Evolutionary conservation across 2,888 invertebrate genomes (phyloP).

Genomic region (Synergus laeviventris): DNA sequence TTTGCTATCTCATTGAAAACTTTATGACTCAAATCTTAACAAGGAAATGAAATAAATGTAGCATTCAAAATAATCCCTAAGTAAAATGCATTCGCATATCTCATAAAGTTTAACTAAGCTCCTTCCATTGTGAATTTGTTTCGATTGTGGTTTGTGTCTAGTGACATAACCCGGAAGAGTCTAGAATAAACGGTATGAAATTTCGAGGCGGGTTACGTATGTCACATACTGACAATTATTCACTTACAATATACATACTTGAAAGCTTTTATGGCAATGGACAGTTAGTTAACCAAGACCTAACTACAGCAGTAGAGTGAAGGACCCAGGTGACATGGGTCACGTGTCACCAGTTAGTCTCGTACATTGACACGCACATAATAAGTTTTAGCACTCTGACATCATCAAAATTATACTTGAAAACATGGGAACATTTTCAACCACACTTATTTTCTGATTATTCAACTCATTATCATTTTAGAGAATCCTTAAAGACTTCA

Average conservation of each 20-base stretch:
- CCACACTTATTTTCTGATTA: constrained; percentile 13
- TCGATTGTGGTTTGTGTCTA: constrained; percentile 4
- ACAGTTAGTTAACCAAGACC: constrained; percentile 59
- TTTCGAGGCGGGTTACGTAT: constrained; percentile 40
- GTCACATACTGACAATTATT: constrained; percentile 30
- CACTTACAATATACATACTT: constrained; percentile 56
- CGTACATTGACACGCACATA: constrained; percentile 50
- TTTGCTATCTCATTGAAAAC: background rate
- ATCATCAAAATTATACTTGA: background rate
- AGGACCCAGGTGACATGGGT: constrained; percentile 54
- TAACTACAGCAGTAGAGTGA: constrained; percentile 51
- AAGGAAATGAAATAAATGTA: background rate
- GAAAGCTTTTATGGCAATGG: constrained; percentile 58
- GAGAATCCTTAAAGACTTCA: background rate
- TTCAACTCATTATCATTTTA: constrained; percentile 2
- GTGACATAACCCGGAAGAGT: constrained; percentile 22
- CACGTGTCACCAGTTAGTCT: constrained; percentile 53
- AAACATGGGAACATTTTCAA: constrained; percentile 7
- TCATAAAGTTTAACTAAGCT: background rate
- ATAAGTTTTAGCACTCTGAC: constrained; percentile 51
- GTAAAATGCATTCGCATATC: background rate
- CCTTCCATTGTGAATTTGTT: background rate
- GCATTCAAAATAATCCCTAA: background rate
- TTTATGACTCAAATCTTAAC: background rate
- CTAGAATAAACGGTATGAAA: constrained; percentile 24